Evolutionary conservation across 2,888 invertebrate species (phyloP), one percentile per base, ranked within the genome.

Genomic region (Clitarchus hookeri): DNA sequence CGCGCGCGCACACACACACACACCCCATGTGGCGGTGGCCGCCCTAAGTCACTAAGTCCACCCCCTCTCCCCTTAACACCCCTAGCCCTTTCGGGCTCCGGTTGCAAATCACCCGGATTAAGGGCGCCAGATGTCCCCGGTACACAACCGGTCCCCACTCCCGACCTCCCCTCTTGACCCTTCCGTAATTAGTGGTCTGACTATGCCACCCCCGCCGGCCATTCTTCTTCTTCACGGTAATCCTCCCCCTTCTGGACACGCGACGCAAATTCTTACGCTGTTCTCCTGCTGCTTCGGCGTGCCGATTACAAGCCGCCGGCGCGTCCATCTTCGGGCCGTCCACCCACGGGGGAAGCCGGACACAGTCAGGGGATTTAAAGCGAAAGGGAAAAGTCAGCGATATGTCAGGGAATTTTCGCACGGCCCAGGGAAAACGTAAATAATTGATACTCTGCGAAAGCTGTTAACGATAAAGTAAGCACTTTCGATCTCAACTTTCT

Each of bases 91-190:
- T 65, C 65, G n/a, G 65, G 65, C 65, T 65, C 65, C 65, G 82
- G 82, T n/a, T 44, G 82, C 82, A 82, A 82, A 82, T 82, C 82
- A 82, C 36, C 36, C 16, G 44, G 82, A 44, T 44, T 82, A 44
- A 82, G 82, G 27, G 82, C 82, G 36, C 82, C 82, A 82, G 82
- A 82, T 82, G 82, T 82, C 82, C 82, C 19, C 44, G 82, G 82
- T 44, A 44, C 44, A 44, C 44, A 27, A 23, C 82, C 82, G 8
- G 16, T 8, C 2, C 82, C 82, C n/a, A n/a, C 82, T 36, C 36
- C 27, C 79, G 23, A 9, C 82, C 23, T 65, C 13, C 65, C 65
- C 65, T 9, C 65, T 65, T 65, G 65, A 65, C 65, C 65, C 2
- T 65, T n/a, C 65, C 65, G 65, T 65, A 65, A 65, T 65, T 65